These are phyloP conservation scores for Brienomyrus brachyistius DNA, from an alignment of 2,113 vertebrate genomes.

Conservation along the genomic window DNA sequence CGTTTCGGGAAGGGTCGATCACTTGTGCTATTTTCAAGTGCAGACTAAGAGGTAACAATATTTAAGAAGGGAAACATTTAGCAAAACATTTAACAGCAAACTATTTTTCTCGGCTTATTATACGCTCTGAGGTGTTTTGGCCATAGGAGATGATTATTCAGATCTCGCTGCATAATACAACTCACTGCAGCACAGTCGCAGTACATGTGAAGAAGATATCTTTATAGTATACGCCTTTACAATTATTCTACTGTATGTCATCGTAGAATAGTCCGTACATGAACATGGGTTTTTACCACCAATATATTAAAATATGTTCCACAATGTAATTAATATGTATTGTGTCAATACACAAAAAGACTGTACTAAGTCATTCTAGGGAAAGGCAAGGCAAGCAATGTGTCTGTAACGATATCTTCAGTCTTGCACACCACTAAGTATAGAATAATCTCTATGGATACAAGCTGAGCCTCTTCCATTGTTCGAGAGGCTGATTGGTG, in stretches of 20 bases:
- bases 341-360: neutral
- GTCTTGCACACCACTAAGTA: slow-evolving; percentile 21
- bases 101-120: neutral
- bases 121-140: neutral
- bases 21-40: neutral
- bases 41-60: neutral
- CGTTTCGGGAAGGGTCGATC: neutral
- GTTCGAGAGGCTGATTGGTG: neutral
- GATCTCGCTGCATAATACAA: neutral
- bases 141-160: neutral
- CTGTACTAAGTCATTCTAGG: neutral
- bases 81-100: neutral
- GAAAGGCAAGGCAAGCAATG: neutral
- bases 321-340: neutral
- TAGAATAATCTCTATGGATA: slow-evolving; percentile 34
- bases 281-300: neutral
- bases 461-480: slow-evolving; percentile 27
- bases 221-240: neutral
- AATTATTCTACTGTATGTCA: neutral
- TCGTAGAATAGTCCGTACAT: neutral
- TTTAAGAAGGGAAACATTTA: neutral
- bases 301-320: neutral
- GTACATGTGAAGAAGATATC: neutral
- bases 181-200: neutral
- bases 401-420: neutral